A percentile compares a stretch with the other conserved stretches of the same genome.
These are phyloP conservation scores for Struthidea cinerea DNA, from an alignment of 2,113 vertebrate species.

Conservation along the genomic window DNA sequence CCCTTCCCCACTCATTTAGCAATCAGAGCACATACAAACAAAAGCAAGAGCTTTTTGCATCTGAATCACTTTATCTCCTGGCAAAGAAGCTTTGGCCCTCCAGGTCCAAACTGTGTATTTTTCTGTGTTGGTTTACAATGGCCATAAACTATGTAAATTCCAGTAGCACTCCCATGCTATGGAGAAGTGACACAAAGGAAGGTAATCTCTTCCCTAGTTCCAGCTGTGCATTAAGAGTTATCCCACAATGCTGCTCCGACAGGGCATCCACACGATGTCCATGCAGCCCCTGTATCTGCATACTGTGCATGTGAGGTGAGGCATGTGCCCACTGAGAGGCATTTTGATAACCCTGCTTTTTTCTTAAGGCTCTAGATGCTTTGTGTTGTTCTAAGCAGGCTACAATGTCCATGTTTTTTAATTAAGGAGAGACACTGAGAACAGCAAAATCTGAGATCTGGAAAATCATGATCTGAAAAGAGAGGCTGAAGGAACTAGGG, in stretches of 20 bases:
- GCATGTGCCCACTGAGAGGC: background rate
- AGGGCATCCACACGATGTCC: background rate
- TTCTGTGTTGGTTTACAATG: background rate
- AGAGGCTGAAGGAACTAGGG: background rate
- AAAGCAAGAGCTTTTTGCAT: background rate
- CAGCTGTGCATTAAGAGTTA: background rate
- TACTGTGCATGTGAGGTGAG: fast-evolving
- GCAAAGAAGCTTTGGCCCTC: background rate
- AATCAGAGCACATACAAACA: background rate
- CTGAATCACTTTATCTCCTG: background rate
- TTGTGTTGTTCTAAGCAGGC: background rate
- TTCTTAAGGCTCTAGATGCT: background rate
- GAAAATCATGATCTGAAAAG: background rate
- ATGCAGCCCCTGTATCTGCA: background rate
- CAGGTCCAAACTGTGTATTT: background rate
- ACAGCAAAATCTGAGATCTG: background rate
- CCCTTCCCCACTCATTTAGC: fast-evolving
- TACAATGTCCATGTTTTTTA: background rate
- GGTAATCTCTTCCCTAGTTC: background rate
- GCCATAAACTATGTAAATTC: background rate
- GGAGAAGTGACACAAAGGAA: background rate
- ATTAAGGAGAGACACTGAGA: background rate
- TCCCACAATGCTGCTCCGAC: background rate
- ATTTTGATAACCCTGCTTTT: background rate
- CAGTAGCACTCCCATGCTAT: background rate